Evolutionary conservation across 2,113 vertebrate genomes (phyloP), one percentile per base, ranked within the genome.

Genomic region (Euleptes europaea): DNA sequence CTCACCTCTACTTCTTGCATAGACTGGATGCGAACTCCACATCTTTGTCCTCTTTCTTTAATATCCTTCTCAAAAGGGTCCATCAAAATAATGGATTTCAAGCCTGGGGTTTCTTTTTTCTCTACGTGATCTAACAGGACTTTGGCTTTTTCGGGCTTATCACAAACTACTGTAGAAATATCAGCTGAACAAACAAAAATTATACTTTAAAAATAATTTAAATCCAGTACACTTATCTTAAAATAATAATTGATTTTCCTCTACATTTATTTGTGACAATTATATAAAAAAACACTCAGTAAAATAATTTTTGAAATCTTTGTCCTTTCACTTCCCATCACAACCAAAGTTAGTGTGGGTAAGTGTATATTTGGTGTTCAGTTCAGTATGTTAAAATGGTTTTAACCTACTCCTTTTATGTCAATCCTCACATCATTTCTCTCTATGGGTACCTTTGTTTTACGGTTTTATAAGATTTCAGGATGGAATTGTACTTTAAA

Each of bases 131-230:
- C 97, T 49, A 99, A 92, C 35, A 99, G 98, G 57, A 97, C 94
- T 80, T 90, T 91, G 31, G 98, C 99, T 90, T 99, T 99, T 80
- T 98, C 98, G 1, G 95, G 94, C 75, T 98, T 99, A 93, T 99
- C 99, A 73, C 98, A 99, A 42, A 99, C 98, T 79, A 99, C 98
- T 0, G 97, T 99, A 92, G 97, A 97, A 90, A 99, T 98, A 87
- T 99, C 98, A 42, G 98, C 99, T 99, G 91, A 40, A 67, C 91
- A 91, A 92, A 60, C 38, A 75, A 74, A 60, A 66, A 84, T 42
- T 1, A 38, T 49, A 28, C 87, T 78, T 57, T 11, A 19, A 47
- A 12, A 15, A 10, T 63, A 28, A 38, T 35, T 47, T 13, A 73
- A 73, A 80, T 28, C 21, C 54, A 77, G 69, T n/a, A 1, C 3